Percentiles rank a stretch among this genome's conserved stretches.
These are phyloP conservation scores for Ophraella communa DNA, from an alignment of 2,888 invertebrate genomes.

Conservation along the genomic window DNA sequence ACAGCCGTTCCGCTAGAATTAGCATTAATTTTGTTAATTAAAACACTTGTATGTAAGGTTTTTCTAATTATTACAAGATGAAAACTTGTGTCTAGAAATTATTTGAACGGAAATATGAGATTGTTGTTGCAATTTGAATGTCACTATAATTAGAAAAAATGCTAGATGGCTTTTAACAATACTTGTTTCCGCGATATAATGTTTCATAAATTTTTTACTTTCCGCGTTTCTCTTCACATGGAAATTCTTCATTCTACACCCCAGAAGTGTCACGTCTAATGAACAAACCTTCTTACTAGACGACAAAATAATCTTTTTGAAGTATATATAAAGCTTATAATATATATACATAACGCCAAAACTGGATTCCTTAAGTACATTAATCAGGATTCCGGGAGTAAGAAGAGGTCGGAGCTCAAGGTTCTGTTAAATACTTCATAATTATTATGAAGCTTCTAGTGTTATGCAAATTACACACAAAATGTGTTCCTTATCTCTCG, in stretches of 20 bases:
- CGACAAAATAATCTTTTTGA: slow-evolving; percentile 49
- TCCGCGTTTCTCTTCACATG: slow-evolving; percentile 9
- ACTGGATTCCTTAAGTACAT: slow-evolving; percentile 48
- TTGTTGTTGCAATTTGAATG: too few species aligned
- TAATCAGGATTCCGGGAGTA: slow-evolving; percentile 49
- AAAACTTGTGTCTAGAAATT: too few species aligned
- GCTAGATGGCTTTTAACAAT: too few species aligned
- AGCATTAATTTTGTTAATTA: too few species aligned
- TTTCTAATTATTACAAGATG: too few species aligned
- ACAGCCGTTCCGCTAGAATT: too few species aligned
- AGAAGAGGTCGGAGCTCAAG: slow-evolving; percentile 39
- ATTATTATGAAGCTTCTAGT: slow-evolving; percentile 37
- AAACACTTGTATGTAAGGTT: too few species aligned
- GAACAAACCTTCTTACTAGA: slow-evolving; percentile 39
- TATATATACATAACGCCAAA: too few species aligned
- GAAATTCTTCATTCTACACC: slow-evolving; percentile 9
- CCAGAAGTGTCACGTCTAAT: slow-evolving; percentile 43
- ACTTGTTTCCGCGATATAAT: too few species aligned
- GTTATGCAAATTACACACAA: slow-evolving; percentile 39
- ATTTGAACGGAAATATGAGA: too few species aligned
- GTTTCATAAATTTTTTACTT: slow-evolving; percentile 13
- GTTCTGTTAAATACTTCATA: slow-evolving; percentile 42
- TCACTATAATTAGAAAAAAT: too few species aligned
- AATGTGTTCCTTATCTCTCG: slow-evolving; percentile 23
- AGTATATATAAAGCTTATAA: slow-evolving; percentile 49